phyloP scores from a whole-genome alignment of 2,797 vertebrate genomes.

The Austrolebias charrua region DNA sequence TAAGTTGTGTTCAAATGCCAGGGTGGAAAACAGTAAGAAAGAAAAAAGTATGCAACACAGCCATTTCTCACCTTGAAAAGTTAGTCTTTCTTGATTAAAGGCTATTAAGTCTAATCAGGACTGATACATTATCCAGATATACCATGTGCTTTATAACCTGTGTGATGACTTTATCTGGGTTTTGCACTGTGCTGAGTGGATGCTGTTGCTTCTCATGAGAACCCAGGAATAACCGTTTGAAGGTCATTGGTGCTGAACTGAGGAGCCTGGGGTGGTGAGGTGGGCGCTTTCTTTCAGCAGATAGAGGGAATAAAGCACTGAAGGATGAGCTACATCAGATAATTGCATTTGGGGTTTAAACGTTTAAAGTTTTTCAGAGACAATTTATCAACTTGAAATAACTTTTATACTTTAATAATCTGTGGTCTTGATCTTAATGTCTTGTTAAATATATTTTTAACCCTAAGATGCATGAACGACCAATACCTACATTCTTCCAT shows the following conservation, averaged over 20 bases:
- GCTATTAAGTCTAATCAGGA: conserved; percentile 74
- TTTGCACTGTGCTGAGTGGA: conserved; percentile 56
- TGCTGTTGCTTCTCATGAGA: conserved; percentile 61
- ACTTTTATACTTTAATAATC: conserved; percentile 6
- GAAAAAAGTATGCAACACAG: conserved; percentile 33
- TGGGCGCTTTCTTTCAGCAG: neutral
- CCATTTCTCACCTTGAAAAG: conserved; percentile 69
- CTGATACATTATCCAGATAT: conserved; percentile 80
- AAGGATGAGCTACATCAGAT: neutral
- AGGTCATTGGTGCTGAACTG: conserved; percentile 52
- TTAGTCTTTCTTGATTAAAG: conserved; percentile 61
- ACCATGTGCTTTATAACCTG: conserved; percentile 53
- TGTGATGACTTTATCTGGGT: conserved; percentile 76
- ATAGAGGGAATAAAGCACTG: neutral
- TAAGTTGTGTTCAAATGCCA: neutral
- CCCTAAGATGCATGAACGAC: no score
- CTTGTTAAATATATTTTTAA: no score
- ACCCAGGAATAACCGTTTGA: conserved; percentile 49
- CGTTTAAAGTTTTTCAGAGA: conserved; percentile 2
- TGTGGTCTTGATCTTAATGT: no score
- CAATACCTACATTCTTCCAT: no score
- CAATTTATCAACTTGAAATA: neutral
- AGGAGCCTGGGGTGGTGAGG: conserved; percentile 2
- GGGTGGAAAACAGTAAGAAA: neutral
- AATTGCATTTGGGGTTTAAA: conserved; percentile 8